These are phyloP conservation scores for Hesperia comma DNA, from an alignment of 2,888 invertebrate species.

Conservation along the genomic window DNA sequence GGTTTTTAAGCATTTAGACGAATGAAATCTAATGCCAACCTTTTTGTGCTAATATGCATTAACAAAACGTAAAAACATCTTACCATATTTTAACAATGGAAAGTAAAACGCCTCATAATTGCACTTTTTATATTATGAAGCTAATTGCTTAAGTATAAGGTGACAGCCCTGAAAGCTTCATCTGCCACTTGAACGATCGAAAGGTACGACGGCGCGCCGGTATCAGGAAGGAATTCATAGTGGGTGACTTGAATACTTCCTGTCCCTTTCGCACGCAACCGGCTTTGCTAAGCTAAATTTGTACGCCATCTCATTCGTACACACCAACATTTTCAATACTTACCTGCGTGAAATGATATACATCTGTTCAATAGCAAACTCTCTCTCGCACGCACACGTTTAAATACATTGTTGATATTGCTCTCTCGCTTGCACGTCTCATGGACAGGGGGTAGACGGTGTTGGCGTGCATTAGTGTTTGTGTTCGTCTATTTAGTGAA, in stretches of 20 bases:
- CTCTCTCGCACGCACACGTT: conserved; percentile 61
- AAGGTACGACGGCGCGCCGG: conserved; percentile 80
- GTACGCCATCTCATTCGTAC: conserved; percentile 73
- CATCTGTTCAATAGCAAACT: conserved; percentile 77
- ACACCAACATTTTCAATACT: conserved; percentile 82
- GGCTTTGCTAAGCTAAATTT: conserved; percentile 79
- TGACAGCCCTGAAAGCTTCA: conserved; percentile 82
- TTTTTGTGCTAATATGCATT: no score
- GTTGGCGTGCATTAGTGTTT: conserved; percentile 78
- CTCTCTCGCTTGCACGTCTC: conserved; percentile 72
- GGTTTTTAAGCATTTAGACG: neutral
- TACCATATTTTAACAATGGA: no score
- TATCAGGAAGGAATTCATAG: conserved; percentile 84
- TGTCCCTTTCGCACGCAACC: conserved; percentile 75
- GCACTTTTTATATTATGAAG: neutral
- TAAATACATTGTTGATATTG: conserved; percentile 81
- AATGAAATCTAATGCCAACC: no score
- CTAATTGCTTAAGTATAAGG: conserved; percentile 51
- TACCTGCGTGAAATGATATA: conserved; percentile 84
- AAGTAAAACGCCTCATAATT: neutral
- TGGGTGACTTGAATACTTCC: conserved; percentile 82
- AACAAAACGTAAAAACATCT: no score
- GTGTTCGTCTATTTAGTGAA: conserved; percentile 84
- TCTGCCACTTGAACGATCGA: conserved; percentile 85
- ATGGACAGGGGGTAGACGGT: conserved; percentile 81